Evolutionary conservation across 2,888 invertebrate species (phyloP), one percentile per base, ranked within the genome.

Genomic region (Lamproptera curius): DNA sequence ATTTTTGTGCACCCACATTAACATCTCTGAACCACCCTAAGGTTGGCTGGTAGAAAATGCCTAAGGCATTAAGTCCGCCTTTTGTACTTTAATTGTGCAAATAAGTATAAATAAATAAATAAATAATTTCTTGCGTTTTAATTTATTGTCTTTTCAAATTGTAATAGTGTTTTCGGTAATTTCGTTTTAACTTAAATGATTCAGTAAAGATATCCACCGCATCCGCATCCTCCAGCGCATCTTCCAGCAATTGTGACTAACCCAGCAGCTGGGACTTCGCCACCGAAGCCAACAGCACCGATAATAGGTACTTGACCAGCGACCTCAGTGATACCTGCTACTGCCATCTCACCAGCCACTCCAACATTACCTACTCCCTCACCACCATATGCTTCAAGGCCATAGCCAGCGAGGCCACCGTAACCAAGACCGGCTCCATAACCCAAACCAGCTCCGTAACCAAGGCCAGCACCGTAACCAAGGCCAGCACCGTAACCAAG

Each of bases 211-310:
- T 42, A 48, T 11, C 42, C 38, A 13, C 47, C 42, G 31, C 43
- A 43, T 8, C 50, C 52, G 46, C 67, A 63, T 1, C 66, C 65
- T 47, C 73, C 70, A 0, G 62, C 64, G 52, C 73, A 73, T 44
- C 62, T 58, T 2, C 73, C 74, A n/a, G 61, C 46, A 50, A 77
- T 71, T 38, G 65, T 59, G 41, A 75, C 73, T 2, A 61, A 46
- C 28, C 77, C 78, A 42, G 58, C 60, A 47, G 75, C 71, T 20
- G 64, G 63, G 10, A 75, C 62, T 16, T 51, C 51, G 14, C 76
- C 76, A 14, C 73, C 62, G 55, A 73, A 67, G 16, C 50, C 55
- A 15, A 75, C 73, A 26, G 64, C 59, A 10, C 72, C 72, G 45
- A 66, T 50, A 47, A 73, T 63, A 16, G 74, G 70, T 33, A 76